Base-by-base conservation (phyloP, 1,140 invertebrate genomes). In the Anastrepha obliqua region DNA sequence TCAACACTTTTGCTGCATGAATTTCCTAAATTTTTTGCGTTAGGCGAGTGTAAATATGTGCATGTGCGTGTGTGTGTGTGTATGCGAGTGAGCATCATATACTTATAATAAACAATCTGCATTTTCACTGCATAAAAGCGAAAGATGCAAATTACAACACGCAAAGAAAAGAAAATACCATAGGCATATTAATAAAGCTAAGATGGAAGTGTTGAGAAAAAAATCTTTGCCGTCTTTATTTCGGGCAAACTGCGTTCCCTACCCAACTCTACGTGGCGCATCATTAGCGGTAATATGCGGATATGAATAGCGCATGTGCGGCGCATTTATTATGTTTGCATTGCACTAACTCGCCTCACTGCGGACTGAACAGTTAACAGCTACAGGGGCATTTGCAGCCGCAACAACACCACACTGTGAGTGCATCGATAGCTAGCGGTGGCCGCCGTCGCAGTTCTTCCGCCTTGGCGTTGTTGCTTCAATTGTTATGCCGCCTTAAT, bases 281-380 rank as follows among this genome's bases (percentile, higher is more conserved):
- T 81, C 74, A 81, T 81, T 81, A 81, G 74, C 74, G 74, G 74
- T 81, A 81, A 55, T 81, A 81, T 81, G 74, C 74, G 74, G 74
- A 81, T 81, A 81, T 81, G 74, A 58, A 81, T 20, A 55, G 74
- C 74, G 74, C 74, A 81, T 81, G 74, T 29, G 51, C 74, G 47
- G 74, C 74, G 47, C 74, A 81, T 81, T 81, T 81, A 81, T 81
- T 81, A 51, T 81, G 74, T 81, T 81, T 81, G 74, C 74, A 81
- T 81, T 81, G 51, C 74, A 29, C 74, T 81, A 81, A 29, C 74
- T 29, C 74, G 47, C 42, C 60, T 15, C 47, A 55, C 74, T 5
- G 11, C 11, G n/a, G 67, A 47, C 39, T 42, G 44, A 39, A 47
- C 42, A 47, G 67, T 74, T 55, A 81, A 8, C 74, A 55, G 74